Conservation (phyloP, 23 tunicate genomes). For the Corella eumyota region DNA sequence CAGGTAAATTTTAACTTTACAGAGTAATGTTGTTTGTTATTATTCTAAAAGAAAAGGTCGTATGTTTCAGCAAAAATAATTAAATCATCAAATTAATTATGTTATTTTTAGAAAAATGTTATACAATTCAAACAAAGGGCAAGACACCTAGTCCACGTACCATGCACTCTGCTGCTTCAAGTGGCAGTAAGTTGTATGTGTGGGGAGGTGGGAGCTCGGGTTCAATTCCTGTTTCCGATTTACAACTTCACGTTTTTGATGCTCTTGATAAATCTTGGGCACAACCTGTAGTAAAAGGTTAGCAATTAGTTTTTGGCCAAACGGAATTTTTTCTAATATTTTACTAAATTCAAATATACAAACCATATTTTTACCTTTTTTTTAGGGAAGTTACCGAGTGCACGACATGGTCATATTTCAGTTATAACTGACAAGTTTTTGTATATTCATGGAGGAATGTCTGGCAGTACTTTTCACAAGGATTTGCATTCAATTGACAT, state of each 20-base stretch:
- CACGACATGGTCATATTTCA: slow-evolving; percentile 85
- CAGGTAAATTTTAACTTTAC: slow-evolving; percentile 13
- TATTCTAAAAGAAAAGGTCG: too few species aligned
- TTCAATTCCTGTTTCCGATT: slow-evolving; percentile 51
- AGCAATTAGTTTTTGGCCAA: neutral
- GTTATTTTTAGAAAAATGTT: slow-evolving; percentile 6
- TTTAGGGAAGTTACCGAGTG: slow-evolving; percentile 60
- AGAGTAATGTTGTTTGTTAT: too few species aligned
- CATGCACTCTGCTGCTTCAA: slow-evolving; percentile 46
- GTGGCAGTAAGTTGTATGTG: slow-evolving; percentile 39
- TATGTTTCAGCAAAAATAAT: too few species aligned
- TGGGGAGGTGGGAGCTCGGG: slow-evolving; percentile 85
- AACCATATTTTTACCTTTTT: too few species aligned
- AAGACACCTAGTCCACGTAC: slow-evolving; percentile 54
- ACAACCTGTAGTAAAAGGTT: slow-evolving; percentile 43
- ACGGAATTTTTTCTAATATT: too few species aligned
- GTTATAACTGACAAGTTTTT: slow-evolving; percentile 24
- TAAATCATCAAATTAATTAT: too few species aligned
- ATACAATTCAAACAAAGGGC: slow-evolving; percentile 19
- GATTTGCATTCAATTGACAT: slow-evolving; percentile 58
- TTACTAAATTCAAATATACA: too few species aligned
- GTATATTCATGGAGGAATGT: slow-evolving; percentile 89
- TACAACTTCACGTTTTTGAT: slow-evolving; percentile 46
- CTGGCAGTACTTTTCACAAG: slow-evolving; percentile 58
- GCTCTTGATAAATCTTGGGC: slow-evolving; percentile 29